A percentile compares a stretch with the other conserved stretches of the same genome.
These are phyloP conservation scores for Ornithoptera priamus DNA, from an alignment of 2,888 invertebrate species.

Conservation along the genomic window DNA sequence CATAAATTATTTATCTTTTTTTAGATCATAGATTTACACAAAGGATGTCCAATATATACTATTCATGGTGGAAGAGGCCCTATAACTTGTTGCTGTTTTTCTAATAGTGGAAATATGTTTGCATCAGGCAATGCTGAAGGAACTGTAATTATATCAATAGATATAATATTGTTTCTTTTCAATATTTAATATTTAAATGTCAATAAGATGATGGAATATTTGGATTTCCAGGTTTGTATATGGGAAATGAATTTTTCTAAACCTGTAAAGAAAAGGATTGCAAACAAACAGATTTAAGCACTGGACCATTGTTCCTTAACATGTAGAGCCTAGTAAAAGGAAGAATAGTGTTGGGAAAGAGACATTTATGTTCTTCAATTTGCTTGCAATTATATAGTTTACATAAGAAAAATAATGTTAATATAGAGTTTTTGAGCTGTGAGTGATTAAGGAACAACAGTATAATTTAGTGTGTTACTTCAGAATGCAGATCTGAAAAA, in stretches of 20 bases:
- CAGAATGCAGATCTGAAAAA: too few species aligned
- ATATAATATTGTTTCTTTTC: neutral
- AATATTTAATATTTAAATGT: neutral
- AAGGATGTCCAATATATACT: conserved; percentile 94
- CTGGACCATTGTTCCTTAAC: too few species aligned
- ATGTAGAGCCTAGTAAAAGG: too few species aligned
- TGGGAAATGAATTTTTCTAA: neutral
- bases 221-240: neutral
- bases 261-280: too few species aligned
- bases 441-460: too few species aligned
- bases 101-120: conserved; percentile 87
- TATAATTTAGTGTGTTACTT: too few species aligned
- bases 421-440: too few species aligned
- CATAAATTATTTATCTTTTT: conserved; percentile 27
- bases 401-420: too few species aligned
- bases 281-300: too few species aligned
- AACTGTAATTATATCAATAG: conserved; percentile 69
- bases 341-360: too few species aligned
- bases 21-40: conserved; percentile 90
- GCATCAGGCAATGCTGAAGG: conserved; percentile 91
- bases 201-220: neutral
- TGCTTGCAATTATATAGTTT: too few species aligned
- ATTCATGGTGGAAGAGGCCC: conserved; percentile 87
- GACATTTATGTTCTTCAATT: too few species aligned
- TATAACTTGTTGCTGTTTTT: conserved; percentile 88